Conservation (phyloP, 1,140 invertebrate species). For the Pachyrhynchus sulphureomaculatus region DNA sequence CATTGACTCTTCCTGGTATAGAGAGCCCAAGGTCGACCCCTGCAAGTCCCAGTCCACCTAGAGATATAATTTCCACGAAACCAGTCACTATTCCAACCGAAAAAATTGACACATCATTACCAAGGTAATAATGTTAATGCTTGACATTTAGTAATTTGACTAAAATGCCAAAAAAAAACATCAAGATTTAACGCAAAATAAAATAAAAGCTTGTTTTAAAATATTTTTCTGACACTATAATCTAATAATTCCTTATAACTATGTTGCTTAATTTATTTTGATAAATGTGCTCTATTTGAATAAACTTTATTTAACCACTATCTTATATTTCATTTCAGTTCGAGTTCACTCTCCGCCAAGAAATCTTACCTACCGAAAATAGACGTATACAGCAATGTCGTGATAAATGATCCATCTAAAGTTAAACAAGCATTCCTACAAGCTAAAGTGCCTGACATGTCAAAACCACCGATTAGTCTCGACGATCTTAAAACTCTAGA, state of each 20-base stretch:
- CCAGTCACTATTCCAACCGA: conserved; percentile 53
- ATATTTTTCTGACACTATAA: no score
- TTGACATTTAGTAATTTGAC: no score
- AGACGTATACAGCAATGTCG: conserved; percentile 41
- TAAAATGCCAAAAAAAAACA: no score
- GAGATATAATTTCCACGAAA: conserved; percentile 24
- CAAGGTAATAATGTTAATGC: no score
- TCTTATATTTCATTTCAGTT: background rate
- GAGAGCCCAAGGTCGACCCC: conserved; percentile 46
- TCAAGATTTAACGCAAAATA: no score
- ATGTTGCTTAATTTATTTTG: no score
- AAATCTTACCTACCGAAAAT: conserved; percentile 28
- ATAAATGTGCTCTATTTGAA: no score
- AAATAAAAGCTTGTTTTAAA: no score
- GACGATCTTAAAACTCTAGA: conserved; percentile 41
- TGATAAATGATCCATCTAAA: conserved; percentile 16
- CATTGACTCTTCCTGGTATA: background rate
- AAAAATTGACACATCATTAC: conserved; percentile 26
- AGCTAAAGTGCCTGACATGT: conserved; percentile 34
- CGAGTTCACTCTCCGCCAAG: background rate
- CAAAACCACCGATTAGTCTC: conserved; percentile 40
- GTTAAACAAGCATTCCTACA: conserved; percentile 5
- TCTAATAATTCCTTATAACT: no score
- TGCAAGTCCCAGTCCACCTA: conserved; percentile 52
- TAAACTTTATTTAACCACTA: no score